Percentiles rank a stretch among this genome's conserved stretches.
Conservation (phyloP, 2,113 vertebrate genomes). For the Phalacrocorax carbo region DNA sequence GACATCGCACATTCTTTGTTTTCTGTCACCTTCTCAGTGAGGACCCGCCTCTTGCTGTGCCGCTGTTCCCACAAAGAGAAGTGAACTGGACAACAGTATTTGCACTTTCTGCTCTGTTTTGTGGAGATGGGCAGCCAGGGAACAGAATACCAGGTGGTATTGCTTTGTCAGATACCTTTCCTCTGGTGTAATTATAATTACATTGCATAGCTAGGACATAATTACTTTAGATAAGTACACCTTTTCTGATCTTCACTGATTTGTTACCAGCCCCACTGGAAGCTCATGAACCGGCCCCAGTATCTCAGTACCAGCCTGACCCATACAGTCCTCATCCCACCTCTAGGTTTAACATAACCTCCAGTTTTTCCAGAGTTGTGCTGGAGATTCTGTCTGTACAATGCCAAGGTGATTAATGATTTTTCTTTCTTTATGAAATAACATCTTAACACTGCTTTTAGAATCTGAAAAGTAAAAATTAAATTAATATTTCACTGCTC, state of each 20-base stretch:
- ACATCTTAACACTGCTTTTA: background rate
- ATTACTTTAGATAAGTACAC: background rate
- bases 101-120: background rate
- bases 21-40: background rate
- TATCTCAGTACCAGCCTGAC: background rate
- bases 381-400: background rate
- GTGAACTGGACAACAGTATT: background rate
- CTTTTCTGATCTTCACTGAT: background rate
- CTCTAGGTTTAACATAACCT: background rate
- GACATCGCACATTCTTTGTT: background rate
- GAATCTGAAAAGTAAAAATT: background rate
- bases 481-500: background rate
- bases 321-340: background rate
- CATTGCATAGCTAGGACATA: background rate
- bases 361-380: background rate
- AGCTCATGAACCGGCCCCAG: background rate
- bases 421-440: background rate
- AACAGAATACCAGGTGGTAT: background rate
- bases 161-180: background rate
- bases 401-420: background rate
- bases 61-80: background rate
- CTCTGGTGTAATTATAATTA: background rate
- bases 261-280: background rate
- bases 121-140: background rate
- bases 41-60: background rate